These are phyloP conservation scores for Homalodisca vitripennis DNA, from an alignment of 1,140 invertebrate species.

Conservation along the genomic window DNA sequence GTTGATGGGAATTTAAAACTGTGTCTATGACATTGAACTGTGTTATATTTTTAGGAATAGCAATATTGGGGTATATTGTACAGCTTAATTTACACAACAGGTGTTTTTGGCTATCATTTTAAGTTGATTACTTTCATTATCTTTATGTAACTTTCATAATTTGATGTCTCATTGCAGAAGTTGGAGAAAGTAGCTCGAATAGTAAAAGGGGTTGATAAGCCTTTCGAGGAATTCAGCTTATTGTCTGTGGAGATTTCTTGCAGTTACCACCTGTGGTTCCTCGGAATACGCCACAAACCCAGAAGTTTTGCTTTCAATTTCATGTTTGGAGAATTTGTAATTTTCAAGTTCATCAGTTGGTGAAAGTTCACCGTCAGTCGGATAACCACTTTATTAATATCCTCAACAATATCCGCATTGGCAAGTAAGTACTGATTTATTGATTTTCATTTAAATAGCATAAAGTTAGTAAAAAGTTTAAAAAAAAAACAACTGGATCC, in stretches of 20 bases:
- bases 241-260: constrained; percentile 93
- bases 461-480: too few relatives aligned
- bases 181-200: constrained; percentile 75
- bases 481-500: too few relatives aligned
- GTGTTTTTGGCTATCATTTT: too few relatives aligned
- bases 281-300: constrained; percentile 47
- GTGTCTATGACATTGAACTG: too few relatives aligned
- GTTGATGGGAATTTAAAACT: too few relatives aligned
- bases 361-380: constrained; percentile 82
- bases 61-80: too few relatives aligned
- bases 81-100: too few relatives aligned
- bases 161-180: constrained; percentile 71
- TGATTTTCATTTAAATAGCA: too few relatives aligned
- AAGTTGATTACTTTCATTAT: too few relatives aligned
- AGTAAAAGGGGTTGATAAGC: constrained; percentile 76
- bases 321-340: constrained; percentile 80
- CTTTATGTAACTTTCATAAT: too few relatives aligned
- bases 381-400: constrained; percentile 86
- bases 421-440: constrained; percentile 56
- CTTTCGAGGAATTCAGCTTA: constrained; percentile 96
- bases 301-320: constrained; percentile 88
- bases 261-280: constrained; percentile 86
- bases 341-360: constrained; percentile 74
- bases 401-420: constrained; percentile 80
- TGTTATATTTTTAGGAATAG: too few relatives aligned